Evolutionary conservation across 30 jellyfish, hydroid and myxozoan species (phyloP).

Genomic region (Pseudorhiza aurosa): DNA sequence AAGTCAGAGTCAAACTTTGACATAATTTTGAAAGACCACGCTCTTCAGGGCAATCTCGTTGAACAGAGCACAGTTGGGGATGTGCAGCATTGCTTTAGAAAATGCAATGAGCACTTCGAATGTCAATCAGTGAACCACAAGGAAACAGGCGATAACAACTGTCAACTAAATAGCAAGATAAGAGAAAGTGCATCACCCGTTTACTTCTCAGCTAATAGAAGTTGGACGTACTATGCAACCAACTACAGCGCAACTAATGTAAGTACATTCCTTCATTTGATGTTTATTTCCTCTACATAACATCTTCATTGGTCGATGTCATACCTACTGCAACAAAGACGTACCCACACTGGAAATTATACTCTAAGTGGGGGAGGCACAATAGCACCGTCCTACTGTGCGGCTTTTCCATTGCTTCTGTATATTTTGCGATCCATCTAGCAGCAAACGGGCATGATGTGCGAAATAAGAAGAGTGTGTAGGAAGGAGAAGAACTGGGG

Average conservation of each 20-base stretch:
- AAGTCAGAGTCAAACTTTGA: constrained; percentile 12
- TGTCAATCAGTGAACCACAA: constrained; percentile 18
- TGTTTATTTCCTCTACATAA: too few relatives aligned
- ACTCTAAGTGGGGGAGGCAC: too few relatives aligned
- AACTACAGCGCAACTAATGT: not conserved
- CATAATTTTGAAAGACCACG: not conserved
- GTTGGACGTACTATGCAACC: constrained; percentile 17
- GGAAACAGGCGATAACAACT: not conserved
- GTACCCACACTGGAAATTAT: too few relatives aligned
- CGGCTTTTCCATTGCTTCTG: too few relatives aligned
- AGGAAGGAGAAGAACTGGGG: too few relatives aligned
- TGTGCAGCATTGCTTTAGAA: not conserved
- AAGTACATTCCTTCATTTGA: too few relatives aligned
- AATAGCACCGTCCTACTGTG: too few relatives aligned
- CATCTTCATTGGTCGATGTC: too few relatives aligned
- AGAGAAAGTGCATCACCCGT: not conserved
- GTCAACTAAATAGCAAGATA: constrained; percentile 19
- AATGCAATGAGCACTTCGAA: not conserved
- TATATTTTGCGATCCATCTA: too few relatives aligned
- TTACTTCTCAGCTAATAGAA: not conserved
- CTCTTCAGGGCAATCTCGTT: not conserved
- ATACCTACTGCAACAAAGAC: too few relatives aligned
- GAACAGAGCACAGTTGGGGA: not conserved
- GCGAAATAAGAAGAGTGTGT: too few relatives aligned
- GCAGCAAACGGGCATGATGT: too few relatives aligned